Conservation (phyloP, 2,888 invertebrate species). For the Synergus japonicus region DNA sequence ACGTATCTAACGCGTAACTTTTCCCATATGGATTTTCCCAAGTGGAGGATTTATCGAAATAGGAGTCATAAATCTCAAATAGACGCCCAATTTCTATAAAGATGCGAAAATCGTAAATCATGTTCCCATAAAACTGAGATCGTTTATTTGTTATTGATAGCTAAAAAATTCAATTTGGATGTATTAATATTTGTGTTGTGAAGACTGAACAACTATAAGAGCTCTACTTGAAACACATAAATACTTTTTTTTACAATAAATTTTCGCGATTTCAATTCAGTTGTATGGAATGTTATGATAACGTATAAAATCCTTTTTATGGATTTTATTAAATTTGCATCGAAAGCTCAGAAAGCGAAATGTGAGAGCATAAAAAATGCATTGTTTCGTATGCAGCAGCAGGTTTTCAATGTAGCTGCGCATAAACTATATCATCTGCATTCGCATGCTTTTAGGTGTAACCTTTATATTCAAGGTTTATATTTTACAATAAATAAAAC, state of each 20-base stretch:
- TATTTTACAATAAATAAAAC: slow-evolving; percentile 1
- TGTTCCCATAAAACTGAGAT: slow-evolving; percentile 4
- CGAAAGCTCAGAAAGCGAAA: background rate
- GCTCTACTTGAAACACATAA: background rate
- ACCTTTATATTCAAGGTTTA: background rate
- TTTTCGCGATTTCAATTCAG: background rate
- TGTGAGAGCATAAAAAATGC: slow-evolving; percentile 4
- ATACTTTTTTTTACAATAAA: background rate
- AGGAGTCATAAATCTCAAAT: slow-evolving; percentile 16
- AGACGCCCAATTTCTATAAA: slow-evolving; percentile 21
- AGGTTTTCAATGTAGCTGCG: background rate
- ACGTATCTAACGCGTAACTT: slow-evolving; percentile 14
- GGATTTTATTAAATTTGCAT: background rate
- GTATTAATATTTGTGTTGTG: background rate
- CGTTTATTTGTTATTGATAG: slow-evolving; percentile 20
- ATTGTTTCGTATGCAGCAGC: slow-evolving; percentile 24
- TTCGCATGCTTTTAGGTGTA: background rate
- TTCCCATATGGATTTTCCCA: slow-evolving; percentile 27
- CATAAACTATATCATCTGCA: slow-evolving; percentile 6
- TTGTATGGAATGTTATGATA: background rate
- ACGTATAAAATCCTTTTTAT: slow-evolving; percentile 8
- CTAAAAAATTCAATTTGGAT: background rate
- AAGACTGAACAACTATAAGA: background rate
- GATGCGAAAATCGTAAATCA: slow-evolving; percentile 29
- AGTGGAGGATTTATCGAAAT: slow-evolving; percentile 23